Conservation (phyloP, 2,113 vertebrate genomes). For the Hemichromis elongatus region DNA sequence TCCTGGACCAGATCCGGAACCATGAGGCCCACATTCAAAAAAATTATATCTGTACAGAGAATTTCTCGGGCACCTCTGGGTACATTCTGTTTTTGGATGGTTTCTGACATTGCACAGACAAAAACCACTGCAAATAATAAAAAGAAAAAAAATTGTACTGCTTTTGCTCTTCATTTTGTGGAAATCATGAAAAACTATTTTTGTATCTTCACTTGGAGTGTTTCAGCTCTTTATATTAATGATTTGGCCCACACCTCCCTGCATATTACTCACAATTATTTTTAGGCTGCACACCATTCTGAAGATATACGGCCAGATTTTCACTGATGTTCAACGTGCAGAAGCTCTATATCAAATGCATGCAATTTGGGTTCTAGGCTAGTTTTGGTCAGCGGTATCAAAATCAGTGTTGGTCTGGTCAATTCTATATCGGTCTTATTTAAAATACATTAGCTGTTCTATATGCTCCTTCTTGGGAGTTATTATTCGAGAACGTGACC, state of each 20-base stretch:
- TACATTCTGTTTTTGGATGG: not conserved
- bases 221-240: not conserved
- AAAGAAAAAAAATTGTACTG: not conserved
- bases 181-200: not conserved
- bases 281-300: not conserved
- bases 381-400: not conserved
- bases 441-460: not conserved
- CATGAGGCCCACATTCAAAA: not conserved
- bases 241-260: not conserved
- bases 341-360: not conserved
- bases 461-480: not conserved
- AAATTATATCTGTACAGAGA: not conserved
- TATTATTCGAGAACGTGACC: not conserved
- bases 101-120: not conserved
- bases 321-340: not conserved
- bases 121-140: not conserved
- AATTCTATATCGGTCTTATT: not conserved
- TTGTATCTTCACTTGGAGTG: not conserved
- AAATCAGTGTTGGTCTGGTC: not conserved
- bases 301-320: not conserved
- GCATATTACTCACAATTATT: not conserved
- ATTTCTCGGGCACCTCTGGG: not conserved
- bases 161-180: not conserved
- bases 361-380: not conserved
- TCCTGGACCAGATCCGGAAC: not conserved